Conservation (phyloP, 2,113 vertebrate genomes). For the Talpa occidentalis region DNA sequence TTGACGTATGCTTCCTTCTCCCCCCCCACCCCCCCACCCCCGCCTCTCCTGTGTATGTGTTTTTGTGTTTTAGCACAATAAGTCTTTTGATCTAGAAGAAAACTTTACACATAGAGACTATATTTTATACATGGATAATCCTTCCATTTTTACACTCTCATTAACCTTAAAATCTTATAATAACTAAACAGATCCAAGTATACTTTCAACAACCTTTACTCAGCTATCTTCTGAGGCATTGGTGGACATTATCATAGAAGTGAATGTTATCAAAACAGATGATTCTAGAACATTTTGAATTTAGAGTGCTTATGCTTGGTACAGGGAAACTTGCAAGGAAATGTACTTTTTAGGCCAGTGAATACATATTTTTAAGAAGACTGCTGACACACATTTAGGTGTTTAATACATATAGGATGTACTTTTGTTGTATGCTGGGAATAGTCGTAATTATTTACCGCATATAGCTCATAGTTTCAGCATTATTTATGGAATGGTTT, state of each 20-base stretch:
- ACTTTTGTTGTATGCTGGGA: not conserved
- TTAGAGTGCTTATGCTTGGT: not conserved
- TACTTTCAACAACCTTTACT: not conserved
- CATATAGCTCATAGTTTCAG: not conserved
- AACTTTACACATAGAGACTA: not conserved
- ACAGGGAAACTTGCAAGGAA: not conserved
- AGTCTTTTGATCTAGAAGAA: conserved; percentile 28
- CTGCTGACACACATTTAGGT: not conserved
- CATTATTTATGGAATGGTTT: not conserved
- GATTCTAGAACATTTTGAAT: conserved; percentile 6
- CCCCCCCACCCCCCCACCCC: too few species aligned
- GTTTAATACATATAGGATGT: not conserved
- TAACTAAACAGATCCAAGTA: not conserved
- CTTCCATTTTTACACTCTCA: not conserved
- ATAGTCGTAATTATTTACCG: not conserved
- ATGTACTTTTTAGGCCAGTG: conserved; percentile 13
- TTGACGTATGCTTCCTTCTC: not conserved
- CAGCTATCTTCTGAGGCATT: not conserved
- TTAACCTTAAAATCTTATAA: not conserved
- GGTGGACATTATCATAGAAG: not conserved
- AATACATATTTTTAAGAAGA: not conserved
- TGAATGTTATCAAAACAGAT: not conserved
- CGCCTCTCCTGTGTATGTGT: not conserved
- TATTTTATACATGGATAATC: not conserved
- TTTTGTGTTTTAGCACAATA: not conserved